These are phyloP conservation scores for Aplidium turbinatum DNA, from an alignment of 23 tunicate species.

Conservation along the genomic window DNA sequence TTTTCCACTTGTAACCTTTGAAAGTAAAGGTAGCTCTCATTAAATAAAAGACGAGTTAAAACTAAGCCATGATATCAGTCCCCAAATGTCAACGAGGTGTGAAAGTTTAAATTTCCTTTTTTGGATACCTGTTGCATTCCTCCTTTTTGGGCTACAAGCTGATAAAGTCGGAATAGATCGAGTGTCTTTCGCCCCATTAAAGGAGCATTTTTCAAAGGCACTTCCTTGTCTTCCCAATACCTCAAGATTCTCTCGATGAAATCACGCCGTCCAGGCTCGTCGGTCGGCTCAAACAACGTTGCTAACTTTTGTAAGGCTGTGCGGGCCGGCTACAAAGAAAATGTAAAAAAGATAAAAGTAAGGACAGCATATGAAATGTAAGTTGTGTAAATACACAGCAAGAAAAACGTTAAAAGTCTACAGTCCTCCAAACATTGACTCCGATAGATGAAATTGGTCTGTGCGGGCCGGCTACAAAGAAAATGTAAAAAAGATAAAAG, in stretches of 20 bases:
- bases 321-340: conserved; percentile 41
- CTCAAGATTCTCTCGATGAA: conserved; percentile 70
- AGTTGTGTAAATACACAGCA: neutral
- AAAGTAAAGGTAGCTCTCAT: too few species aligned
- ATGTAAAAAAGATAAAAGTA: neutral
- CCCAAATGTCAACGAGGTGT: too few species aligned
- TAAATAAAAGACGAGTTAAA: neutral
- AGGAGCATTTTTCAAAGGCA: conserved; percentile 92
- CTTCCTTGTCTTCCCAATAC: conserved; percentile 86
- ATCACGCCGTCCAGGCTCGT: conserved; percentile 89
- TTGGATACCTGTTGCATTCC: conserved; percentile 82
- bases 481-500: neutral
- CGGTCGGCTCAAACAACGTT: conserved; percentile 82
- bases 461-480: conserved; percentile 54
- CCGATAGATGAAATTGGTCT: too few species aligned
- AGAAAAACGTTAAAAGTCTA: too few species aligned
- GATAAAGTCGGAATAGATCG: conserved; percentile 77
- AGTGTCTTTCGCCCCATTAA: conserved; percentile 88
- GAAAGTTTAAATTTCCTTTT: neutral
- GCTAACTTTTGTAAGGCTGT: conserved; percentile 85
- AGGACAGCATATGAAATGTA: neutral
- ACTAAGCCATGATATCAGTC: neutral
- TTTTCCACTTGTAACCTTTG: conserved; percentile 70
- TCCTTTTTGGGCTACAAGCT: conserved; percentile 71
- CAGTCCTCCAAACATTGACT: too few species aligned